phyloP scores from a whole-genome alignment of 1,140 invertebrate genomes.

The Chelonus insularis region DNA sequence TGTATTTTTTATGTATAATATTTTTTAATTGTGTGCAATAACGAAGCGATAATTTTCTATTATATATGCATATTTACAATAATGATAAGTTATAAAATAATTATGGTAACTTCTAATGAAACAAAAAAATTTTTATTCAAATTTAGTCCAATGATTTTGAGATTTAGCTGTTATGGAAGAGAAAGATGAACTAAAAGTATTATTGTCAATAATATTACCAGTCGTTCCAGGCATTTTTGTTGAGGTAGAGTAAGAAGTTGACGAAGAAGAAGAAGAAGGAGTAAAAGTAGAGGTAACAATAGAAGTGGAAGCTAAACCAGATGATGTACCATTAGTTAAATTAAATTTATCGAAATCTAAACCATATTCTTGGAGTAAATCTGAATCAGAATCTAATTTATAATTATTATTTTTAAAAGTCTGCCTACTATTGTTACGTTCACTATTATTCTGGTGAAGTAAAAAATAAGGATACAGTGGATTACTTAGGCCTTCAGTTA shows the following conservation, averaged over 20 bases:
- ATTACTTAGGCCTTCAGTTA: constrained; percentile 61
- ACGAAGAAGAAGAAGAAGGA: no score
- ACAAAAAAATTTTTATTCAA: constrained; percentile 44
- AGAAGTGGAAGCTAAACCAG: no score
- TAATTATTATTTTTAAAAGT: constrained; percentile 35
- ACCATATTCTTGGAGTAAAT: constrained; percentile 63
- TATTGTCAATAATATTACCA: constrained; percentile 39
- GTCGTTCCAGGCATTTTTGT: constrained; percentile 40
- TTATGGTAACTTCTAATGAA: neutral
- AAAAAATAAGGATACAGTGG: constrained; percentile 66
- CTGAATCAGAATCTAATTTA: constrained; percentile 53
- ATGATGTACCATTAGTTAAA: constrained; percentile 44
- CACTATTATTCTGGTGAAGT: constrained; percentile 49
- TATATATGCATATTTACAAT: constrained; percentile 22
- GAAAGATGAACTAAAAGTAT: constrained; percentile 47
- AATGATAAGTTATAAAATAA: constrained; percentile 23
- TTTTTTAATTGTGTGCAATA: no score
- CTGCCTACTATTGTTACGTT: constrained; percentile 26
- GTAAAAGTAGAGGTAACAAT: no score
- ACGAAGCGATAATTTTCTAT: no score
- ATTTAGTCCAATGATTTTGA: constrained; percentile 59
- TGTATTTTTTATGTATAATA: no score
- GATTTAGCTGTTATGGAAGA: constrained; percentile 46
- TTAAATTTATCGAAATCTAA: constrained; percentile 60
- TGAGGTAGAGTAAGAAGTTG: constrained; percentile 6